Base-by-base conservation (phyloP, 2,113 vertebrate species). In the Suncus etruscus region DNA sequence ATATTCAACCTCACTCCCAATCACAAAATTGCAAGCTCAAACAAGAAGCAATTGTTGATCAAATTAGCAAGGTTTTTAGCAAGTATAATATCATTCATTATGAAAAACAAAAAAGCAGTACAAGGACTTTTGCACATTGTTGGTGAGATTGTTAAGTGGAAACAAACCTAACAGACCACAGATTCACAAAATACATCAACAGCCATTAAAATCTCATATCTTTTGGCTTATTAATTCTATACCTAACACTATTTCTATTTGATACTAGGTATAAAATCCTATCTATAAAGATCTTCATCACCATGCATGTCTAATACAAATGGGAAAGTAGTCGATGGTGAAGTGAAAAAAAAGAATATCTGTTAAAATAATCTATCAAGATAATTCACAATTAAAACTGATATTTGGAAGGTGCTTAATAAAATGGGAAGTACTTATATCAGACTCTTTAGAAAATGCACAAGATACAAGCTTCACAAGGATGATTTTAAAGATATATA, bases 11-110 rank as follows among this genome's bases (percentile, higher is more conserved):
- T 94, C 65, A 25, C 61, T 66, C 79, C 48, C 73, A 88, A 88
- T 93, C 91, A 80, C 76, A 80, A 82, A 91, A 94, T 94, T 86
- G 79, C 63, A 90, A 47, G 6, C 66, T 83, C 51, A 95, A 91
- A 91, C n/a, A 73, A 86, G 84, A 92, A 87, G 73, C 74, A 76
- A 77, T 74, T 95, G 27, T 86, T 77, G 90, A 89, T 83, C 90
- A 90, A 91, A 83, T 92, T 83, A 94, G 83, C 63, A 80, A 72
- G 39, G 25, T 90, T 89, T 89, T 94, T 63, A 8, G 47, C 85
- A 90, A 91, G 61, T 77, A 32, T 69, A 77, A 29, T 47, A 83
- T 76, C 24, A 79, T 2, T 94, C 83, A 7, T 14, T 74, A 58
- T 51, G 63, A 61, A 69, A 51, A 47, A 91, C 58, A 48, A 75